phyloP scores from a whole-genome alignment of 2,888 invertebrate genomes.

The Hofmannophila pseudospretella region DNA sequence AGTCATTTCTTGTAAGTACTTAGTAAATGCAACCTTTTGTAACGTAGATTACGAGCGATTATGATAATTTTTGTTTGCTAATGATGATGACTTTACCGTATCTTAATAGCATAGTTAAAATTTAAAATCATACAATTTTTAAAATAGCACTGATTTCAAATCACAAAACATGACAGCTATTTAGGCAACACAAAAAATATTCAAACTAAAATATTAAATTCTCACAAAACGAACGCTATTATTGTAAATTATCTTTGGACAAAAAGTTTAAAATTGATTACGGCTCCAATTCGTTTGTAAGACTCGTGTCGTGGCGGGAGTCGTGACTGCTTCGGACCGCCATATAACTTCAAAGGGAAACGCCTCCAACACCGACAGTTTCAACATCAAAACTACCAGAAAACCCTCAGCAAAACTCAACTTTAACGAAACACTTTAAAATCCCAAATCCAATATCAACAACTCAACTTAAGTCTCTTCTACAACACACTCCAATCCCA shows the following conservation, averaged over 20 bases:
- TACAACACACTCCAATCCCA: conserved; percentile 25
- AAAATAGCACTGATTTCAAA: no score
- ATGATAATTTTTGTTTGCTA: no score
- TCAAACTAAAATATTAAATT: conserved; percentile 21
- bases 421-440: conserved; percentile 21
- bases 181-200: conserved; percentile 17
- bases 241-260: conserved; percentile 25
- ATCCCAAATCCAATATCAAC: conserved; percentile 8
- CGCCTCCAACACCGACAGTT: conserved; percentile 56
- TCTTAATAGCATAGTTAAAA: no score
- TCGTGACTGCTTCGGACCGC: conserved; percentile 46
- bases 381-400: conserved; percentile 19
- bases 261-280: conserved; percentile 28
- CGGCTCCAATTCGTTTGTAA: conserved; percentile 11
- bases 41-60: no score
- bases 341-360: conserved; percentile 49
- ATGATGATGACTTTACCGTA: no score
- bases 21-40: no score
- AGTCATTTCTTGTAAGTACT: no score
- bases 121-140: no score
- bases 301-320: conserved; percentile 16
- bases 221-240: conserved; percentile 22
- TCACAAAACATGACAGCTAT: not conserved
- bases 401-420: conserved; percentile 22
- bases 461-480: conserved; percentile 21